Conservation (phyloP, 2,888 invertebrate species). For the Pandemis corylana region DNA sequence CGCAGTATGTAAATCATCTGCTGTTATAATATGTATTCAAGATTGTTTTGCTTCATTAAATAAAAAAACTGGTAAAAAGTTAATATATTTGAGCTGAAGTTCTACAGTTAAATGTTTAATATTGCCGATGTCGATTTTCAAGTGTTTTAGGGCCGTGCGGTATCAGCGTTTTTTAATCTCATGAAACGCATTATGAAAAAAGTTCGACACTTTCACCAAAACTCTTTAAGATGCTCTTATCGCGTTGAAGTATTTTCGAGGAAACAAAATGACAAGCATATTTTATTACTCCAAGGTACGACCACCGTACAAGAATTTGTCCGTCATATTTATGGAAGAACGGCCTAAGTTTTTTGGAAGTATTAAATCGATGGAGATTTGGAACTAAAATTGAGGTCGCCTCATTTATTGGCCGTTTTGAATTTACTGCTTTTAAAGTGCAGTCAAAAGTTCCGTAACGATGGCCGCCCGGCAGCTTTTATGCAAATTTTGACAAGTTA, state of each 20-base stretch:
- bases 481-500: slow-evolving; percentile 76
- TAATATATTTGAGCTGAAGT: not conserved
- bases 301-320: not conserved
- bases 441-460: slow-evolving; percentile 72
- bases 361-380: slow-evolving; percentile 47
- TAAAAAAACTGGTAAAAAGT: not conserved
- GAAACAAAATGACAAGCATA: slow-evolving; percentile 30
- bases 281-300: slow-evolving; percentile 21
- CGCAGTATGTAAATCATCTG: slow-evolving; percentile 3
- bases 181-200: slow-evolving; percentile 68
- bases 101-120: not conserved
- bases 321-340: slow-evolving; percentile 12
- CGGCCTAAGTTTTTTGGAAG: slow-evolving; percentile 27
- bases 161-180: slow-evolving; percentile 54
- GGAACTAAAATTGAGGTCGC: slow-evolving; percentile 62
- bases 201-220: slow-evolving; percentile 52
- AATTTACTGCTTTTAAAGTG: slow-evolving; percentile 79
- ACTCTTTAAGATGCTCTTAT: slow-evolving; percentile 39
- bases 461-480: slow-evolving; percentile 70
- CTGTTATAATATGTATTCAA: not conserved
- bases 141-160: slow-evolving; percentile 55
- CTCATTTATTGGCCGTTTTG: slow-evolving; percentile 75
- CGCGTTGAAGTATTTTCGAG: slow-evolving; percentile 18
- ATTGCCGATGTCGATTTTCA: slow-evolving; percentile 56
- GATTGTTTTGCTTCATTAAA: not conserved